Evolutionary conservation across 1,140 invertebrate species (phyloP).

Genomic region (Argopecten irradians): DNA sequence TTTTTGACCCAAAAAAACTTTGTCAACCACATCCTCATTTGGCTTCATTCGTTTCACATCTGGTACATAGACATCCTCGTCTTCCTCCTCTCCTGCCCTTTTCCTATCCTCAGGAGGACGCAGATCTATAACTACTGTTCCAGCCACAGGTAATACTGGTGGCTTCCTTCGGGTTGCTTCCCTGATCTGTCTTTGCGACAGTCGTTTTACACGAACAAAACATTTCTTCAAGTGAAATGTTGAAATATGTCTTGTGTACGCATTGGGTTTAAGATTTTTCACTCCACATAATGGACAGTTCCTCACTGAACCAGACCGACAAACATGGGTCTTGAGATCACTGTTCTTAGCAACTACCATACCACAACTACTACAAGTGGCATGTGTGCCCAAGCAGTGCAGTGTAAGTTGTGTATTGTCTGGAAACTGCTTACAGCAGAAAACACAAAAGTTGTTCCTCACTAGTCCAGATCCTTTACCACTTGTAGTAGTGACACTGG

Average conservation of each 20-base stretch:
- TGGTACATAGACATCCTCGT: neutral
- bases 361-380: conserved; percentile 71
- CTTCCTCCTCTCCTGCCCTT: neutral
- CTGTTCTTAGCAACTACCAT: conserved; percentile 68
- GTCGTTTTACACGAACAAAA: conserved; percentile 53
- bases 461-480: conserved; percentile 49
- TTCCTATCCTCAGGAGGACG: neutral
- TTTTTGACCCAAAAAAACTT: conserved; percentile 19
- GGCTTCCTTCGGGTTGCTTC: conserved; percentile 38
- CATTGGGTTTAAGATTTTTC: conserved; percentile 65
- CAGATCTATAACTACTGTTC: conserved; percentile 24
- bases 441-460: conserved; percentile 69
- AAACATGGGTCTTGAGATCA: conserved; percentile 64
- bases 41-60: neutral
- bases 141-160: conserved; percentile 25
- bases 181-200: conserved; percentile 49
- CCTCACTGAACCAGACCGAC: conserved; percentile 58
- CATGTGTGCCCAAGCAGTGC: conserved; percentile 69
- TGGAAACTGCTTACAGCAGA: conserved; percentile 68
- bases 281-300: conserved; percentile 65
- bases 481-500: conserved; percentile 1
- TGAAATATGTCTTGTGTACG: conserved; percentile 66
- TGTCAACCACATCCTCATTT: conserved; percentile 43
- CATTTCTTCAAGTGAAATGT: conserved; percentile 64
- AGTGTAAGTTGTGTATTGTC: conserved; percentile 72